Base-by-base conservation (phyloP, 2,797 vertebrate genomes). In the Neosilurus mollespiculum region DNA sequence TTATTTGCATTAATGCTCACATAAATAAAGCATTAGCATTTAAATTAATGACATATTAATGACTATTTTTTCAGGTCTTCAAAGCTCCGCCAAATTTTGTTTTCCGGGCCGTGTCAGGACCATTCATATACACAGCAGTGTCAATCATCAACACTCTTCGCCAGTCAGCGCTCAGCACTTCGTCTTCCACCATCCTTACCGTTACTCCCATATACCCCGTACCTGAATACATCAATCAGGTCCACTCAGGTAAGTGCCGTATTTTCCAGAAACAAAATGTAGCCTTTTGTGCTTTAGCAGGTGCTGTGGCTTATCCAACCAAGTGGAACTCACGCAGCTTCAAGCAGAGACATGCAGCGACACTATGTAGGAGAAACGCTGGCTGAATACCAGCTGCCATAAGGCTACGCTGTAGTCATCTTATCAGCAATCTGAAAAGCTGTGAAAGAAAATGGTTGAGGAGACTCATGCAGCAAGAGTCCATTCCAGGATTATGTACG, bases 91-190 rank as follows among this genome's bases (percentile, higher is more conserved):
- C 96, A 6, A 95, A 93, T 86, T 97, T 97, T 86, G 92, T 96
- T 78, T 99, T 99, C 89, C 93, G 98, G 80, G 97, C 95, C 0
- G 97, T 97, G 37, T 97, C 97, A 0, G 97, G 98, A 20, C 94
- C 97, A 10, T 84, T 96, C 54, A 94, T 99, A 87, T 99, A 96
- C 91, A 98, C 96, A 0, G 95, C 97, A n/a, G 91, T 96, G 81
- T 96, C 97, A 0, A 96, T 99, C 87, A 96, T 96, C 87, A 98
- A 98, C 0, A 92, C 93, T 2, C 94, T 99, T 87, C 97, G 84
- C 91, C 96, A 89, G 88, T 92, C 88, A 85, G 93, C 9, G 16
- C 92, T 66, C 85, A 92, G 93, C 24, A 90, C 90, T 2, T 94
- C 96, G 49, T 67, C 91, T 1, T 93, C 95, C 61, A 66, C 90